phyloP scores from a whole-genome alignment of 2,113 vertebrate genomes.

The Hypocryptadius cinnamomeus region DNA sequence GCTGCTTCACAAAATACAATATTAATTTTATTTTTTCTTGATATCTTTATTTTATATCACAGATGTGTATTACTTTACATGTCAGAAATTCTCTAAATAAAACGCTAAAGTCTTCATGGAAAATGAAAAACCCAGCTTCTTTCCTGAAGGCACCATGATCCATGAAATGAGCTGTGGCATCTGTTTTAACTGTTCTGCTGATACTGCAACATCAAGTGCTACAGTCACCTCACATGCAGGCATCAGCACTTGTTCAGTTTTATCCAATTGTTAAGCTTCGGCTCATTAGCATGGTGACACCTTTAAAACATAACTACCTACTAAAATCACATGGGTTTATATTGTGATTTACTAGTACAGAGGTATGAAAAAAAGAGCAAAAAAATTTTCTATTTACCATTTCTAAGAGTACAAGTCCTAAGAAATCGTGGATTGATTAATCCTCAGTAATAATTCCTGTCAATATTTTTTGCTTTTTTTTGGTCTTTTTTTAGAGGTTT shows the following conservation, averaged over 20 bases:
- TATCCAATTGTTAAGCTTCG: background rate
- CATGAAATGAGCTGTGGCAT: conserved; percentile 10
- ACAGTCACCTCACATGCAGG: background rate
- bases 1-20: background rate
- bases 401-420: background rate
- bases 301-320: background rate
- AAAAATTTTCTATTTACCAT: background rate
- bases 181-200: conserved; percentile 9
- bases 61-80: background rate
- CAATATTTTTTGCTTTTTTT: background rate
- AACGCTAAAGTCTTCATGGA: background rate
- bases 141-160: background rate
- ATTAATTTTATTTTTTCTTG: background rate
- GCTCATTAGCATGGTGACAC: background rate
- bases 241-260: background rate
- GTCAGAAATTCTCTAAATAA: background rate
- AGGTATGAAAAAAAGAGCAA: background rate
- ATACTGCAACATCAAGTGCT: background rate
- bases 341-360: background rate
- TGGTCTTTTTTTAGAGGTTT: background rate
- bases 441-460: background rate
- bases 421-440: background rate
- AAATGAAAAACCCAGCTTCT: background rate
- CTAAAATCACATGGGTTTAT: background rate
- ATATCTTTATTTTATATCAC: background rate